Conservation (phyloP, 2,888 invertebrate genomes). For the Leucophora obtusa region DNA sequence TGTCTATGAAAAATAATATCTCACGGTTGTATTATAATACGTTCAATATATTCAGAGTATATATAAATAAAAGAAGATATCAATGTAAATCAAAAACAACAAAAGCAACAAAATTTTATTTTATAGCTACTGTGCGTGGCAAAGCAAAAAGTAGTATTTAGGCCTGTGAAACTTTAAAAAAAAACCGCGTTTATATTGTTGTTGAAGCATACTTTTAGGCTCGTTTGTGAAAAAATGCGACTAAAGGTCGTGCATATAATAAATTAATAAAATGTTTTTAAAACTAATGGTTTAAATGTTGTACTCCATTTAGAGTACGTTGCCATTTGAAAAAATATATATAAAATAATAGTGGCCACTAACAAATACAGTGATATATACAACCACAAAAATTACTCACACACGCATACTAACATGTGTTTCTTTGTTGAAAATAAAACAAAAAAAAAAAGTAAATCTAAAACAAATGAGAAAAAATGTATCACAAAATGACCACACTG, state of each 20-base stretch:
- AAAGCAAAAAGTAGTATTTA: neutral
- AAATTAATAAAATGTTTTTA: conserved; percentile 17
- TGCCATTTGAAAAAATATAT: conserved; percentile 33
- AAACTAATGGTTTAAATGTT: conserved; percentile 14
- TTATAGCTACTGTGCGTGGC: neutral
- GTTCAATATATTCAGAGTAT: neutral
- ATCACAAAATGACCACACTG: conserved; percentile 39
- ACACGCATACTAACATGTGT: conserved; percentile 4
- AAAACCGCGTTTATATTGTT: conserved; percentile 16
- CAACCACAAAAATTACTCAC: conserved; percentile 31
- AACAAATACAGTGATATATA: conserved; percentile 7
- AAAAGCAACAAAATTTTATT: neutral
- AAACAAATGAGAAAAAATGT: conserved; percentile 36
- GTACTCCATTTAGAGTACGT: conserved; percentile 58
- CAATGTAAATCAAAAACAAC: neutral
- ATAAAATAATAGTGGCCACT: conserved; percentile 20
- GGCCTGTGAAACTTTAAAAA: conserved; percentile 22
- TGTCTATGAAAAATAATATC: neutral
- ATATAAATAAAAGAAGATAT: neutral
- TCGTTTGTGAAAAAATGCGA: conserved; percentile 15
- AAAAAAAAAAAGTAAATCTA: conserved; percentile 1
- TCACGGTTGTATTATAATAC: neutral
- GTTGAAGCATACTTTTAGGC: neutral
- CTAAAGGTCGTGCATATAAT: conserved; percentile 48
- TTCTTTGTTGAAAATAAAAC: neutral